These are phyloP conservation scores for Metridium senile DNA, from an alignment of 92 coral and sea anemone genomes.

Conservation along the genomic window DNA sequence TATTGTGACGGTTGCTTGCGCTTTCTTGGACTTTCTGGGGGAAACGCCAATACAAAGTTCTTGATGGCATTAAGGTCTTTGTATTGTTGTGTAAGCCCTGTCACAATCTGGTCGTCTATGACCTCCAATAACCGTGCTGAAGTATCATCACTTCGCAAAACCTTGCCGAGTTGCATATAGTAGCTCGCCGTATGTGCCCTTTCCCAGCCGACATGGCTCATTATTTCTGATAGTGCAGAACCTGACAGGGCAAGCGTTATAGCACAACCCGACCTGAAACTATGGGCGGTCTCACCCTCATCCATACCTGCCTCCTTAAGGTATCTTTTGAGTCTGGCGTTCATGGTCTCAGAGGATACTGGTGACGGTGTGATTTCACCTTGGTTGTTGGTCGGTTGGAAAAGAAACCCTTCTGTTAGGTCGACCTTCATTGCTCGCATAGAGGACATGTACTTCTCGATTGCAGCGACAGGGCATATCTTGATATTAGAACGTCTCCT, in stretches of 20 bases:
- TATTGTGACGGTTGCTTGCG: background rate
- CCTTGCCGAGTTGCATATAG: conserved; percentile 57
- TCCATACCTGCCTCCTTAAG: conserved; percentile 39
- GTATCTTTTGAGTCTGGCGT: conserved; percentile 24
- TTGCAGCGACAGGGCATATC: conserved; percentile 38
- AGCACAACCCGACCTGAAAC: conserved; percentile 52
- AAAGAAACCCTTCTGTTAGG: conserved; percentile 37
- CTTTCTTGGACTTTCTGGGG: conserved; percentile 3
- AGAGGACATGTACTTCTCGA: conserved; percentile 40
- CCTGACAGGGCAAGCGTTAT: conserved; percentile 49
- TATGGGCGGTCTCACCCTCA: conserved; percentile 54
- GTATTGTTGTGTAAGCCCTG: conserved; percentile 29
- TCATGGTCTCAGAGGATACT: too few species aligned
- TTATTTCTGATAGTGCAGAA: conserved; percentile 49
- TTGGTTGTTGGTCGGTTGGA: conserved; percentile 39
- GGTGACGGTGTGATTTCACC: too few species aligned
- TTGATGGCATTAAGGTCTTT: conserved; percentile 45
- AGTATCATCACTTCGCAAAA: conserved; percentile 42
- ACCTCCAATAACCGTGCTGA: conserved; percentile 34
- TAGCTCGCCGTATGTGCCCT: conserved; percentile 47
- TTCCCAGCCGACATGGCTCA: conserved; percentile 65
- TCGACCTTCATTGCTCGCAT: conserved; percentile 47
- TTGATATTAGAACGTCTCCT: conserved; percentile 34
- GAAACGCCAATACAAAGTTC: conserved; percentile 43
- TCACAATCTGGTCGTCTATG: conserved; percentile 31